Base-by-base conservation (phyloP, 2,797 vertebrate genomes). In the Typhlichthys subterraneus region DNA sequence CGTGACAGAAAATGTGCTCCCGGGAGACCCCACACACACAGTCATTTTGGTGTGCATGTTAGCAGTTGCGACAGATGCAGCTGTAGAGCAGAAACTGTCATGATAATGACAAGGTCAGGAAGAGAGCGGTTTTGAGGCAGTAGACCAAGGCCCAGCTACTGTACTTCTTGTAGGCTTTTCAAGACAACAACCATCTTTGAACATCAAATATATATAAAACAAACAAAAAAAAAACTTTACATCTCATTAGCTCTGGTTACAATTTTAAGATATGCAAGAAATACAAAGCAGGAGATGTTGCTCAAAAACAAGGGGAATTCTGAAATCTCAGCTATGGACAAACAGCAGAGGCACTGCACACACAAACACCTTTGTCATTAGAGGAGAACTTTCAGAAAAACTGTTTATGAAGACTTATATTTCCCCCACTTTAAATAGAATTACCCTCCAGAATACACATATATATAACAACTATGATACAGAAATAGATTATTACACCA, bases 381-480 rank as follows among this genome's bases (percentile, higher is more conserved):
- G 77, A 62, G 61, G 63, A 68, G 56, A 65, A 67, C 56, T 46
- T 52, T 74, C 57, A 46, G 54, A 54, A 73, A 70, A 69, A 69
- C 57, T 57, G 57, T 29, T 71, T 19, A 63, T 62, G 58, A 76
- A 74, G 74, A 80, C 53, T 70, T 68, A 82, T 79, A 82, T 72
- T 65, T 66, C 70, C 69, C 62, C 59, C 65, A 60, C 23, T 61
- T 81, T 82, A 78, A 87, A 90, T 76, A 82, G 72, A 85, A 68
- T 77, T 79, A 82, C 61, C 73, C 70, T 69, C 76, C 77, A 74
- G 60, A 80, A 83, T 84, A 83, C 86, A 86, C 77, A 84, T 83
- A 84, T 85, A 87, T 86, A 85, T 75, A 60, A 90, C 85, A 75
- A 81, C 85, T 84, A 89, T 90, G 83, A 85, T 83, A 91, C 85